These are phyloP conservation scores for Sebastes cheni DNA, from an alignment of 2,797 vertebrate genomes.

Conservation along the genomic window DNA sequence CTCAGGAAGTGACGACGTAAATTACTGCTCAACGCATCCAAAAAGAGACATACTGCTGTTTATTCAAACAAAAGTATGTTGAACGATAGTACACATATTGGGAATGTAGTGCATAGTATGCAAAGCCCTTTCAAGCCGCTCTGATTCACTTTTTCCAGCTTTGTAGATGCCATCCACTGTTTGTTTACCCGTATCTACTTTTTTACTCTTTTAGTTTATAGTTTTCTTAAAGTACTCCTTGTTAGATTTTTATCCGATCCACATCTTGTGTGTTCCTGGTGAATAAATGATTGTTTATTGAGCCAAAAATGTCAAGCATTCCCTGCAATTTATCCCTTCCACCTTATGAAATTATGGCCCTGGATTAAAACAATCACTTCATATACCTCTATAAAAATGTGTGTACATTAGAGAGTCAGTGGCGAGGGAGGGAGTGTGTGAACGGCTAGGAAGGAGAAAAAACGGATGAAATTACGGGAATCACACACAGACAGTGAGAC, in stretches of 20 bases:
- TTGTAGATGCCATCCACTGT: neutral
- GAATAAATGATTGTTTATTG: slow-evolving; percentile 50
- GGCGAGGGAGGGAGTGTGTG: slow-evolving; percentile 33
- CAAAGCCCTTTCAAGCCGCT: neutral
- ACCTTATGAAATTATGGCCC: slow-evolving; percentile 40
- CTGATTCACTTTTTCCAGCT: neutral
- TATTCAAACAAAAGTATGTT: too few relatives aligned
- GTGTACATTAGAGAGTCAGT: slow-evolving; percentile 44
- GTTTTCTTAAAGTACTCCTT: neutral
- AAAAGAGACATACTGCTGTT: too few relatives aligned
- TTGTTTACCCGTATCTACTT: neutral
- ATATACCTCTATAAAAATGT: slow-evolving; percentile 39
- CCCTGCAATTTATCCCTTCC: slow-evolving; percentile 26
- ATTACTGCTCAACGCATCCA: too few relatives aligned
- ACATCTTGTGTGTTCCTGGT: slow-evolving; percentile 31
- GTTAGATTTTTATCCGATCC: neutral
- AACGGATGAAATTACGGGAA: slow-evolving; percentile 63
- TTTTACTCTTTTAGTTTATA: neutral
- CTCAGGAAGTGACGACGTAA: too few relatives aligned
- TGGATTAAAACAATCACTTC: slow-evolving; percentile 50
- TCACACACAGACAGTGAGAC: slow-evolving; percentile 67
- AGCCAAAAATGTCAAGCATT: slow-evolving; percentile 39
- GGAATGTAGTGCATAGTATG: too few relatives aligned
- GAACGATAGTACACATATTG: too few relatives aligned
- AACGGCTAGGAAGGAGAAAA: slow-evolving; percentile 35